Conservation (phyloP, 2,113 vertebrate genomes). For the Megaleporinus macrocephalus region DNA sequence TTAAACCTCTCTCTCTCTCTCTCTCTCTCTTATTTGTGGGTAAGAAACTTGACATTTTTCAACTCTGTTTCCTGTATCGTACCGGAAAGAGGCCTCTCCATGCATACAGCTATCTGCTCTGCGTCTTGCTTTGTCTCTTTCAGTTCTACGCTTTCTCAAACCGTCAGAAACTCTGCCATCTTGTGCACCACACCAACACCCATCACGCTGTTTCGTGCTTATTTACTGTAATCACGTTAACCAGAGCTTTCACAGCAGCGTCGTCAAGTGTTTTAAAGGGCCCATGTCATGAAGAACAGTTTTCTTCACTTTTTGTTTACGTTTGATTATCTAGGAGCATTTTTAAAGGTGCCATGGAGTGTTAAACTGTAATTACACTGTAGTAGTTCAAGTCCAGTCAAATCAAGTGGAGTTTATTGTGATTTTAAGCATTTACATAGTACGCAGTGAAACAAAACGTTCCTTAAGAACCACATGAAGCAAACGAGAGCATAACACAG, state of each 20-base stretch:
- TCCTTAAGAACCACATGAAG: too few species aligned
- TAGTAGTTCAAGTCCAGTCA: too few species aligned
- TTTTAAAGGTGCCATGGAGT: too few species aligned
- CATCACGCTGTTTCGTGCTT: background rate
- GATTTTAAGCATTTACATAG: too few species aligned
- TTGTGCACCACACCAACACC: background rate
- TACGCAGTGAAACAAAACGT: too few species aligned
- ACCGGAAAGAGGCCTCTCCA: slow-evolving; percentile 46
- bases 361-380: too few species aligned
- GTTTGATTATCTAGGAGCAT: too few species aligned
- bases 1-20: background rate
- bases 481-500: too few species aligned
- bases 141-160: background rate
- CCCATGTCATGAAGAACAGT: too few species aligned
- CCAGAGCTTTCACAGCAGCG: background rate
- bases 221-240: background rate
- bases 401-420: too few species aligned
- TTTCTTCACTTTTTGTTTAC: too few species aligned
- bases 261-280: background rate
- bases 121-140: slow-evolving; percentile 18
- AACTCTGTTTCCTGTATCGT: slow-evolving; percentile 52
- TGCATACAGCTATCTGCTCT: slow-evolving; percentile 21
- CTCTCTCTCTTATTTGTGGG: background rate
- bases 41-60: slow-evolving; percentile 45
- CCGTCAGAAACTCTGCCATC: background rate